Evolutionary conservation across 2,797 vertebrate genomes (phyloP), one percentile per base, ranked within the genome.

Genomic region (Distichodus sexfasciatus): DNA sequence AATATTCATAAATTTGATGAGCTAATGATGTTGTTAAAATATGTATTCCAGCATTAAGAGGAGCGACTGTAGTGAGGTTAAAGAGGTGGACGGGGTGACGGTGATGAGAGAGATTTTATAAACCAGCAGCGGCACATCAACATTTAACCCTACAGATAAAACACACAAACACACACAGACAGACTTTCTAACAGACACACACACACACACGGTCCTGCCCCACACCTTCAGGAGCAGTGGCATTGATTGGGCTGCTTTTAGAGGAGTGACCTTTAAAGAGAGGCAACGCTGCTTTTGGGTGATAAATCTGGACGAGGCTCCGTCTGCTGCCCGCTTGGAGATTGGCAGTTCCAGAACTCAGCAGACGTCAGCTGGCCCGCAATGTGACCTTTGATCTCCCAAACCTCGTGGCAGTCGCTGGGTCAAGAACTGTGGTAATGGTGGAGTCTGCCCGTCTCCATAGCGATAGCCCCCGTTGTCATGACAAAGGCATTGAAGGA

Each of bases 241-340:
- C 88, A 92, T 92, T 91, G 91, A 95, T 94, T 89, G 91, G 87
- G 51, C 86, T 85, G 92, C 92, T 95, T 93, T 94, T 94, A 95
- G 90, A 93, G 91, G 90, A 92, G 88, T 94, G 91, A 92, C 91
- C 90, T 92, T 92, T 92, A 83, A 85, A 81, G 83, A 85, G 79
- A 92, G 93, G 92, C n/a, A 86, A 87, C 92, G 91, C 89, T 89
- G 90, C 92, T 87, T 92, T 89, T 85, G 88, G 10, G 88, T 89
- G 90, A 92, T 94, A 96, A 95, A 94, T 93, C 93, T 95, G 91
- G 90, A 90, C 94, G 93, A 91, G 88, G 91, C 91, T 87, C 91
- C 93, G 91, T 92, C 89, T 93, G 91, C 91, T 48, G 60, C 31
- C 38, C 40, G 33, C 55, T 15, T 79, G 85, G 80, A 86, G 81